Conservation (phyloP, 2,797 vertebrate genomes). For the Enteromius viviparus region DNA sequence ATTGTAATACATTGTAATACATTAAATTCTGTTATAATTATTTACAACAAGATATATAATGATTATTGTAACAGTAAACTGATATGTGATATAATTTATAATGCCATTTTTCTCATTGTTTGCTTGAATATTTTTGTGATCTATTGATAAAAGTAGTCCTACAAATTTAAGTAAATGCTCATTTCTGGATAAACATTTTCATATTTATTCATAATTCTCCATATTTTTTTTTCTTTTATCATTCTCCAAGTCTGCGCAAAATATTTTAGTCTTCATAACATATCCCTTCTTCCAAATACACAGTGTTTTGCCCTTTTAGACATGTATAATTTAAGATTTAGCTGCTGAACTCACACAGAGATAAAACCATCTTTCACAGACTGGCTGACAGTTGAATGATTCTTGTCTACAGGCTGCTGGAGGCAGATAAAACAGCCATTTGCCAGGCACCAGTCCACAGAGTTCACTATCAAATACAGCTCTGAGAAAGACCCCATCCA, state of each 20-base stretch:
- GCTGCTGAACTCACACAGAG: background rate
- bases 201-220: too few relatives aligned
- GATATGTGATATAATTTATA: too few relatives aligned
- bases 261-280: background rate
- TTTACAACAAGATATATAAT: too few relatives aligned
- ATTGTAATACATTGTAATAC: too few relatives aligned
- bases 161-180: background rate
- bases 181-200: background rate
- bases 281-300: background rate
- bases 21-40: background rate
- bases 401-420: slow-evolving; percentile 80
- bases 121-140: background rate
- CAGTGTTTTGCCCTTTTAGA: background rate
- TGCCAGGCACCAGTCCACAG: slow-evolving; percentile 81
- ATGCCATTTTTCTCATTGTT: too few relatives aligned
- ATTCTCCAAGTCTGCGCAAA: too few relatives aligned
- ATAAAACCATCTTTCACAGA: slow-evolving; percentile 19
- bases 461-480: slow-evolving; percentile 87
- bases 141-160: background rate
- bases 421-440: slow-evolving; percentile 86
- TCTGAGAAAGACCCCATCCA: slow-evolving; percentile 82
- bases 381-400: slow-evolving; percentile 15
- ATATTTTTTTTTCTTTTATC: too few relatives aligned
- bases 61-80: too few relatives aligned
- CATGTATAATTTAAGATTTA: slow-evolving; percentile 21